These are phyloP conservation scores for Apteryx mantelli DNA, from an alignment of 2,113 vertebrate species.

Conservation along the genomic window DNA sequence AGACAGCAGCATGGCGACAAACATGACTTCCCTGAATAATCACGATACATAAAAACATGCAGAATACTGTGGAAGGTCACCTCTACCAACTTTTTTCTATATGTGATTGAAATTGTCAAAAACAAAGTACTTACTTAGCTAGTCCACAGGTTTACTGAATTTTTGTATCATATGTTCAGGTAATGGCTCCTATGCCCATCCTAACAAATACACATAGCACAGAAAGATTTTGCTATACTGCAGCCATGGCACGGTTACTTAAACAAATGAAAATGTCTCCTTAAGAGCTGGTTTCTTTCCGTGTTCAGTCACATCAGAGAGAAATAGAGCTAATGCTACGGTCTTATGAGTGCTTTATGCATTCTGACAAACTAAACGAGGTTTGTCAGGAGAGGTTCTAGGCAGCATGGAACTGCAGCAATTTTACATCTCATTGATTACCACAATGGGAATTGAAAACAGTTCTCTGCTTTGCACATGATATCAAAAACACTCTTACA, in stretches of 20 bases:
- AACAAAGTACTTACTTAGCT: not conserved
- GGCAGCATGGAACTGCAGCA: conserved; percentile 66
- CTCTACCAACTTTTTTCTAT: not conserved
- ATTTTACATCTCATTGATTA: conserved; percentile 78
- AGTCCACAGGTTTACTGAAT: not conserved
- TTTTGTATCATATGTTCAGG: not conserved
- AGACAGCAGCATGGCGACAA: not conserved
- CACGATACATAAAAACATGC: not conserved
- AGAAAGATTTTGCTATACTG: not conserved
- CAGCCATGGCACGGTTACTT: conserved; percentile 9
- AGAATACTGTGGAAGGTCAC: not conserved
- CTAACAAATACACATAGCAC: not conserved
- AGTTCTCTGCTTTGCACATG: conserved; percentile 1
- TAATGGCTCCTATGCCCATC: not conserved
- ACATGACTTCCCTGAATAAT: not conserved
- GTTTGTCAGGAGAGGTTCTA: conserved; percentile 64
- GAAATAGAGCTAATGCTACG: conserved; percentile 54
- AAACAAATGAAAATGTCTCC: conserved; percentile 48
- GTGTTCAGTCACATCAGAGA: conserved; percentile 2
- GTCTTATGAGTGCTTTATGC: conserved; percentile 65
- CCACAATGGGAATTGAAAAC: conserved; percentile 48
- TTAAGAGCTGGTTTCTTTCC: conserved; percentile 51
- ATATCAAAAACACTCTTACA: conserved; percentile 24
- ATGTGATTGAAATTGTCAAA: not conserved
- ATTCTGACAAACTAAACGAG: conserved; percentile 68